Conservation (phyloP, 2,888 invertebrate species). For the Chirona hameri region DNA sequence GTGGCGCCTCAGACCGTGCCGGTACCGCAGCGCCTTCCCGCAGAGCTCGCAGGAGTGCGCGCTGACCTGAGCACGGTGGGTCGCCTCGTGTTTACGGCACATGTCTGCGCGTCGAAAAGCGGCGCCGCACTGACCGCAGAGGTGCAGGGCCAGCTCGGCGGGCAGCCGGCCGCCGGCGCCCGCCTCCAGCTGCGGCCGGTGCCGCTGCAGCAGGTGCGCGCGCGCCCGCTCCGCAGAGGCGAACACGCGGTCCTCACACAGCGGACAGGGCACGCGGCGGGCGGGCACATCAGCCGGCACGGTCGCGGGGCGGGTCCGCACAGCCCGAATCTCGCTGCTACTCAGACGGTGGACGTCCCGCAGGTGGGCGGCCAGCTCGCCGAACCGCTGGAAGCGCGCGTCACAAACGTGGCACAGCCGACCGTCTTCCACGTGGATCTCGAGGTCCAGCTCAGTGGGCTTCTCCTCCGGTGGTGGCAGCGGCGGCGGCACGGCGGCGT, state of each 20-base stretch:
- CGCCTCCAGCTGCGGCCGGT: not conserved
- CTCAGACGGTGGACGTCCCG: not conserved
- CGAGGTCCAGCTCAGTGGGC: not conserved
- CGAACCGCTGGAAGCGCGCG: not conserved
- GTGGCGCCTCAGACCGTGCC: not conserved
- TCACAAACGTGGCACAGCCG: not conserved
- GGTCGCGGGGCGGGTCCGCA: not conserved
- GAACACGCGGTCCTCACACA: not conserved
- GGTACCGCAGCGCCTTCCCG: not conserved
- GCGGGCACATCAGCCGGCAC: not conserved
- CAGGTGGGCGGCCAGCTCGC: not conserved
- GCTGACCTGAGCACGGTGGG: not conserved
- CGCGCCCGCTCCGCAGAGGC: not conserved
- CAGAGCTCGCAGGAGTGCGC: slow-evolving; percentile 10
- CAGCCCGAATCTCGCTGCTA: slow-evolving; percentile 22
- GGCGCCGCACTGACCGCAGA: not conserved
- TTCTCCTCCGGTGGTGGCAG: too few species aligned
- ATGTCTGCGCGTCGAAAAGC: not conserved
- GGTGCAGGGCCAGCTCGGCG: slow-evolving; percentile 3
- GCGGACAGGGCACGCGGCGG: not conserved
- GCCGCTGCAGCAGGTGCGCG: not conserved
- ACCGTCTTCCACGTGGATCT: not conserved
- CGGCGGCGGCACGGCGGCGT: not conserved
- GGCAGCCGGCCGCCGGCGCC: not conserved
- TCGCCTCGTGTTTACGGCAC: slow-evolving; percentile 5